phyloP scores from a whole-genome alignment of 2,113 vertebrate species.

The Erythrocercus mccallii region DNA sequence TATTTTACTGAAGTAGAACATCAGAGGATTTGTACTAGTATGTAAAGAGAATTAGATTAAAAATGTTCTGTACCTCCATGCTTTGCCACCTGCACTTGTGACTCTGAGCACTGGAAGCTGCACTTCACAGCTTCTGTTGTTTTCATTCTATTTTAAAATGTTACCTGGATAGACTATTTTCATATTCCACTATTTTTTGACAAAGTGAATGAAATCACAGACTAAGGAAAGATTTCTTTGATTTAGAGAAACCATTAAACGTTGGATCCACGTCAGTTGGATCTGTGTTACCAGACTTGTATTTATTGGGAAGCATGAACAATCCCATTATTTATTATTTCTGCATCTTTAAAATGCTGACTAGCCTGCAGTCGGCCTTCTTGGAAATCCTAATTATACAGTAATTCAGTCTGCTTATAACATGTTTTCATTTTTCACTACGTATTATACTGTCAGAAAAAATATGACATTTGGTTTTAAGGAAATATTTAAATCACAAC shows the following conservation, averaged over 20 bases:
- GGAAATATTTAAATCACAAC: constrained; percentile 57
- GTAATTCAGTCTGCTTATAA: constrained; percentile 37
- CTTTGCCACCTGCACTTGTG: not conserved
- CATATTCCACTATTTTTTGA: not conserved
- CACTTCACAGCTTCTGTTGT: not conserved
- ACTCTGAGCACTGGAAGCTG: not conserved
- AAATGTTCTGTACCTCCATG: not conserved
- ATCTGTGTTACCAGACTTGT: not conserved
- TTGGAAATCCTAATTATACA: constrained; percentile 44
- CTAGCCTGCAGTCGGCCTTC: constrained; percentile 16
- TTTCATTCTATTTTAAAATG: not conserved
- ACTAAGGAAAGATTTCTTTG: not conserved
- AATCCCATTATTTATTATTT: constrained; percentile 48
- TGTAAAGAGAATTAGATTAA: not conserved
- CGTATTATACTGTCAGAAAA: constrained; percentile 58
- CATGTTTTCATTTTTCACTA: constrained; percentile 62
- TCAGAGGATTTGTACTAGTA: not conserved
- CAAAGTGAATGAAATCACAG: not conserved
- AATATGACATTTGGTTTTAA: constrained; percentile 42
- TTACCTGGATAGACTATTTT: not conserved
- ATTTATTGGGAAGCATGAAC: constrained; percentile 16
- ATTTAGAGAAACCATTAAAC: not conserved
- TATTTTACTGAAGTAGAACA: not conserved
- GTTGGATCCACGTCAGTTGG: not conserved
- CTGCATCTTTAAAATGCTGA: constrained; percentile 42